Percentiles rank a stretch among this genome's conserved stretches.
phyloP scores from a whole-genome alignment of 1,140 invertebrate genomes.

The Ceratosolen solmsi region DNA sequence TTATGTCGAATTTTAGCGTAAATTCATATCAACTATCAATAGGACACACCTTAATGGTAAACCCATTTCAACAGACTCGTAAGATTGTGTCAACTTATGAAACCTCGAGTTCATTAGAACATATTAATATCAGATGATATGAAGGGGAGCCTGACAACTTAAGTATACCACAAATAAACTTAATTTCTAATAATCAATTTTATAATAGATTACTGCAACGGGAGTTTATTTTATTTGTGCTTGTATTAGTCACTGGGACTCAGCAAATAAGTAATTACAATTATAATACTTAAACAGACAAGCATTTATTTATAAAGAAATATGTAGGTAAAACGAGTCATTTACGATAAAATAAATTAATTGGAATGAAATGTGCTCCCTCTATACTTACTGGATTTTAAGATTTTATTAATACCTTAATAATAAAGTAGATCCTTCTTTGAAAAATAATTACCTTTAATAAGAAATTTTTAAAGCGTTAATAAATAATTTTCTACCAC shows the following conservation, averaged over 20 bases:
- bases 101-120: background rate
- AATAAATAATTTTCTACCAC: background rate
- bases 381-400: too few relatives aligned
- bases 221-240: too few relatives aligned
- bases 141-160: background rate
- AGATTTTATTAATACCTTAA: background rate
- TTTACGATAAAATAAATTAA: too few relatives aligned
- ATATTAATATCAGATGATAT: background rate
- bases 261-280: too few relatives aligned
- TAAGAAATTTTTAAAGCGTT: background rate
- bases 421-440: background rate
- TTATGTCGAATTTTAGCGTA: background rate
- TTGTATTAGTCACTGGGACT: too few relatives aligned
- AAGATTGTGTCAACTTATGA: background rate
- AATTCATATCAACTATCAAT: slow-evolving; percentile 11
- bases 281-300: too few relatives aligned
- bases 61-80: slow-evolving; percentile 6
- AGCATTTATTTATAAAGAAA: too few relatives aligned
- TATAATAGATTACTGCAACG: too few relatives aligned
- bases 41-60: slow-evolving; percentile 27
- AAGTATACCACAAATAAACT: background rate
- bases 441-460: background rate
- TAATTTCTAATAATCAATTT: background rate
- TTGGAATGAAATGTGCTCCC: too few relatives aligned
- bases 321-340: too few relatives aligned